Evolutionary conservation across 1,140 invertebrate species (phyloP).

Genomic region (Philaenus spumarius): DNA sequence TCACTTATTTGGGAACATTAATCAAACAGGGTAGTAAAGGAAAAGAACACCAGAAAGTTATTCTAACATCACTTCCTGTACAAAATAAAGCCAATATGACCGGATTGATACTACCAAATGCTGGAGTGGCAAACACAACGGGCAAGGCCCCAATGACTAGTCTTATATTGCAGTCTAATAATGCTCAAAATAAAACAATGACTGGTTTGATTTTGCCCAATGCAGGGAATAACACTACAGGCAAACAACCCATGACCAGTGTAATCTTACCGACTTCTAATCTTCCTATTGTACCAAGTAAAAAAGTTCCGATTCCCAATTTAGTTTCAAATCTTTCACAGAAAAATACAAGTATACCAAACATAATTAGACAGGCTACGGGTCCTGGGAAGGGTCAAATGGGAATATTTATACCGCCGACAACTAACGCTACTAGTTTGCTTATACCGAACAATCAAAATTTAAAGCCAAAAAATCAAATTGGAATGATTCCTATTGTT

Average conservation of each 20-base stretch:
- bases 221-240: neutral
- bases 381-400: neutral
- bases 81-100: slow-evolving; percentile 1
- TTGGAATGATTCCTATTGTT: neutral
- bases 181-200: neutral
- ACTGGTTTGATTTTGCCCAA: slow-evolving; percentile 9
- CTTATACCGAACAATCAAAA: too few species aligned
- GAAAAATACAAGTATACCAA: slow-evolving; percentile 11
- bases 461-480: too few species aligned
- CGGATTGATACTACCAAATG: neutral
- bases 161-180: neutral
- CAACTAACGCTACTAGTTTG: neutral
- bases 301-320: slow-evolving; percentile 7
- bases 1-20: slow-evolving; percentile 41
- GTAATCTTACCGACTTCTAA: slow-evolving; percentile 1
- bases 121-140: neutral
- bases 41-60: slow-evolving; percentile 7
- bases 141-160: slow-evolving; percentile 5
- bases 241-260: slow-evolving; percentile 7
- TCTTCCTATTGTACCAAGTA: neutral
- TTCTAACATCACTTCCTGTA: neutral
- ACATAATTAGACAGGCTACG: slow-evolving; percentile 11
- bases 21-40: slow-evolving; percentile 34
- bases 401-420: neutral
- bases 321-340: neutral